Evolutionary conservation across 2,888 invertebrate species (phyloP), one percentile per base, ranked within the genome.

Genomic region (Parthenolecanium corni): DNA sequence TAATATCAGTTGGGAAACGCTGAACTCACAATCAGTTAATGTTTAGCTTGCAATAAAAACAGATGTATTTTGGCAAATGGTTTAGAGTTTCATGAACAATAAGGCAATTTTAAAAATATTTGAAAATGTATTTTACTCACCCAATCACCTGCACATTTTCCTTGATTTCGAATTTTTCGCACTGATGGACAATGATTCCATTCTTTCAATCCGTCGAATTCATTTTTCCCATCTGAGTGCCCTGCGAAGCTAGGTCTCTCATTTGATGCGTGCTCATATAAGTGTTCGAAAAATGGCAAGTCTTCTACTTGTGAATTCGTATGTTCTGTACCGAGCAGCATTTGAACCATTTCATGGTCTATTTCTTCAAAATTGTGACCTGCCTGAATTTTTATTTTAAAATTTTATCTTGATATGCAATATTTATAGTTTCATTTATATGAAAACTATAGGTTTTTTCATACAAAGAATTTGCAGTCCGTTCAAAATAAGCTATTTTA

Each of bases 101-200:
- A n/a, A n/a, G n/a, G n/a, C n/a, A n/a, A n/a, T n/a, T n/a, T n/a
- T n/a, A n/a, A n/a, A n/a, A n/a, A n/a, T n/a, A n/a, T n/a, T n/a
- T n/a, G n/a, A n/a, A n/a, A n/a, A n/a, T n/a, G n/a, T n/a, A n/a
- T n/a, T n/a, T 42, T 5, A 18, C 20, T 49, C 71, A 79, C 79
- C 81, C 81, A 82, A 72, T 93, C 94, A 42, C 90, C 91, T 25
- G 92, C 92, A 72, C 93, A 94, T 20, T 86, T 84, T 16, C 88
- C 88, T 73, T 90, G 90, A 75, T 90, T 89, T 67, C 89, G 78
- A 64, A 90, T 81, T 75, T 88, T 86, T 53, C 78, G 77, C 69
- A 93, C 81, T 11, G 90, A 87, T 0, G 88, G 87, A 71, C 93
- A 93, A 69, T 87, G 71, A 0, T 88, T 82, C 91, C 91, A 93